A percentile compares a stretch with the other conserved stretches of the same genome.
phyloP scores from a whole-genome alignment of 1,140 invertebrate genomes.

The Eumeta japonica region DNA sequence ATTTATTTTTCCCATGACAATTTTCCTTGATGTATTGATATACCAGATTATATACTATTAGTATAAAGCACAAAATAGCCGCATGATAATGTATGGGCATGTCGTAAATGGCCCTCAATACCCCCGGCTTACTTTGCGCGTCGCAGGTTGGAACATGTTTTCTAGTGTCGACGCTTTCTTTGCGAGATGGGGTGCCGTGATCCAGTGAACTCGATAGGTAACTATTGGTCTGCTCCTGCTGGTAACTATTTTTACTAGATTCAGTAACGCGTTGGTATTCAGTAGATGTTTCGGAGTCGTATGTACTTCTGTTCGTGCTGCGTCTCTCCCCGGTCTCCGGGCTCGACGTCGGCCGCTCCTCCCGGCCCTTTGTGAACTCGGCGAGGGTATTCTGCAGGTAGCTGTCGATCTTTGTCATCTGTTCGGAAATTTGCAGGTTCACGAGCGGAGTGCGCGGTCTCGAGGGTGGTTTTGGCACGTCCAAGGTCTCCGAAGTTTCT shows the following conservation, averaged over 20 bases:
- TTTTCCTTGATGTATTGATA: constrained; percentile 53
- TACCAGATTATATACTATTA: constrained; percentile 55
- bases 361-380: constrained; percentile 17
- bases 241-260: constrained; percentile 10
- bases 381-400: constrained; percentile 43
- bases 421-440: constrained; percentile 25
- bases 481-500: constrained; percentile 4
- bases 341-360: constrained; percentile 7
- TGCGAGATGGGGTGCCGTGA: constrained; percentile 10
- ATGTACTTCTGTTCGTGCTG: neutral
- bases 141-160: no score
- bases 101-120: constrained; percentile 39
- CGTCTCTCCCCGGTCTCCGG: neutral
- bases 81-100: constrained; percentile 56
- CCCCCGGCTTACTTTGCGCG: constrained; percentile 17
- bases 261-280: neutral
- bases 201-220: no score
- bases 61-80: constrained; percentile 49
- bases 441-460: constrained; percentile 26
- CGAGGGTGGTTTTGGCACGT: constrained; percentile 5
- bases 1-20: constrained; percentile 27
- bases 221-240: constrained; percentile 1
- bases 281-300: neutral
- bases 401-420: constrained; percentile 35
- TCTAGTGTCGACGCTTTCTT: constrained; percentile 35